Evolutionary conservation across 2,113 vertebrate species (phyloP).

Genomic region (Tretioscincus oriximinensis): DNA sequence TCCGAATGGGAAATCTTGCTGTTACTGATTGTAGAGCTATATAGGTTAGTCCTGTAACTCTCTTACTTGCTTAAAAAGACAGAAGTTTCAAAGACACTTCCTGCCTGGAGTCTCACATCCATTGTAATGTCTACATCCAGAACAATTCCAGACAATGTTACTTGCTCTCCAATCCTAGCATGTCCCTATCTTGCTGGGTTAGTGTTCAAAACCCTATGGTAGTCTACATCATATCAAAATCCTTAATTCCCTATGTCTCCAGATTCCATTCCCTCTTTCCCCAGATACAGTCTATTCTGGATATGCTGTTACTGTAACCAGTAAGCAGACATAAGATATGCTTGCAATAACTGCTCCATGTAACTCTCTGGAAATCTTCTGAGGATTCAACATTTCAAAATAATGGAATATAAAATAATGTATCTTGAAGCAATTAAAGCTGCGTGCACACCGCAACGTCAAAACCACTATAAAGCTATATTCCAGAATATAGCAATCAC

Average conservation of each 20-base stretch:
- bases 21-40: background rate
- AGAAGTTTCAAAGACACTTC: background rate
- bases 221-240: background rate
- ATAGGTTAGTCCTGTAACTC: background rate
- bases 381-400: background rate
- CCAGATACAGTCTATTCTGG: background rate
- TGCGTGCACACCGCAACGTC: no score
- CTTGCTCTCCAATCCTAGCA: background rate
- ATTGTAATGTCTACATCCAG: background rate
- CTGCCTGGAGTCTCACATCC: background rate
- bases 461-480: no score
- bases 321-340: background rate
- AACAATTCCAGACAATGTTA: background rate
- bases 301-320: background rate
- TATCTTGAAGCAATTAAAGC: no score
- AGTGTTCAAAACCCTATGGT: background rate
- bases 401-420: no score
- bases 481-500: no score
- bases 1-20: background rate
- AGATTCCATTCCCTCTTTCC: no score
- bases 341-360: background rate
- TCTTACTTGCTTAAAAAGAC: background rate
- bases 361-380: background rate
- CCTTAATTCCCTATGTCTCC: no score
- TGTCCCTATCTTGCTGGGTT: background rate